These are phyloP conservation scores for Catonia carolina DNA, from an alignment of 2,888 invertebrate genomes.

Conservation along the genomic window DNA sequence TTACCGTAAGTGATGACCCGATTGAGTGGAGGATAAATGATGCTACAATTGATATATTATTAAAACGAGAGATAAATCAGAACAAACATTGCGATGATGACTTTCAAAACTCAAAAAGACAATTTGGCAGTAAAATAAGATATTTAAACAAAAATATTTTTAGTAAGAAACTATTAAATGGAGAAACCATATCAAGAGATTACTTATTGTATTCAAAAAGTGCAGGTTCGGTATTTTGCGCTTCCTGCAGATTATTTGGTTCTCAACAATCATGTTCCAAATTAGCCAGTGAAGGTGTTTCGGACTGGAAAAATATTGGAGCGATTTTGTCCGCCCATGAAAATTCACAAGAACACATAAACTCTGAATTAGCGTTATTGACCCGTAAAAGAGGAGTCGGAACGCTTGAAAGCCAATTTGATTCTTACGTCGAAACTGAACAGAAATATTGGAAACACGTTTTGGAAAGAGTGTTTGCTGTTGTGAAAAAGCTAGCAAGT, in stretches of 20 bases:
- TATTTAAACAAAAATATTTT: slow-evolving; percentile 9
- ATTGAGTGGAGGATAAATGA: slow-evolving; percentile 6
- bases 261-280: neutral
- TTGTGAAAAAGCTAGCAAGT: slow-evolving; percentile 1
- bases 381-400: neutral
- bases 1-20: slow-evolving; percentile 14
- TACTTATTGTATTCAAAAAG: slow-evolving; percentile 18
- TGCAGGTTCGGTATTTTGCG: slow-evolving; percentile 15
- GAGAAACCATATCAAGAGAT: slow-evolving; percentile 13
- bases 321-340: neutral
- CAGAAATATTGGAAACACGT: slow-evolving; percentile 1
- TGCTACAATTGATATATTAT: slow-evolving; percentile 14
- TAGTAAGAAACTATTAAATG: slow-evolving; percentile 8
- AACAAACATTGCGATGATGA: slow-evolving; percentile 18
- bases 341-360: neutral
- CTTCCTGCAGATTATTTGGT: neutral
- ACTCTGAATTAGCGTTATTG: neutral
- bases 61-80: slow-evolving; percentile 13
- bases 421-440: neutral
- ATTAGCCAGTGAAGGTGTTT: neutral
- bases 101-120: slow-evolving; percentile 12
- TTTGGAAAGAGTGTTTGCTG: neutral
- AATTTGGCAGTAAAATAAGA: slow-evolving; percentile 14
- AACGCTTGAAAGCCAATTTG: neutral
- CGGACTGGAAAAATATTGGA: neutral